Evolutionary conservation across 2,113 vertebrate genomes (phyloP).

Genomic region (Gambusia holbrooki): DNA sequence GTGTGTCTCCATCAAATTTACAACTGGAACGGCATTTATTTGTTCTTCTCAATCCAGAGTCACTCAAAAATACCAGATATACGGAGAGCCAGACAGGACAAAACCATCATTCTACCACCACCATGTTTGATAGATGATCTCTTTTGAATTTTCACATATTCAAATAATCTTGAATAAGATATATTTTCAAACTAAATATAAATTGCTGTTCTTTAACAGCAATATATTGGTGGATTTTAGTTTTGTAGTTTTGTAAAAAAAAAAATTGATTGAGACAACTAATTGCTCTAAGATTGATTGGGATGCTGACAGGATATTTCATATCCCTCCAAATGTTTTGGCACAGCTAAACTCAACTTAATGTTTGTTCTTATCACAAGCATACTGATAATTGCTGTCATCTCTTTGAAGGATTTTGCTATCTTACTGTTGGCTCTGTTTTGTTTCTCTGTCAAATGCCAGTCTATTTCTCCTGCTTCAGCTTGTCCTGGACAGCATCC

Average conservation of each 20-base stretch:
- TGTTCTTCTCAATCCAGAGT: too few relatives aligned
- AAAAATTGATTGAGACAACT: neutral
- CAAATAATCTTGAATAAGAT: neutral
- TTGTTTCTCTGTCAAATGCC: neutral
- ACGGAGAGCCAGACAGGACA: too few relatives aligned
- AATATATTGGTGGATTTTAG: neutral
- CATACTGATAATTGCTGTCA: neutral
- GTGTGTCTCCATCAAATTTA: too few relatives aligned
- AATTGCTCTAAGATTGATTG: too few relatives aligned
- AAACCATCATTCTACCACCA: too few relatives aligned
- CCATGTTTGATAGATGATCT: neutral
- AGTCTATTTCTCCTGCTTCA: neutral
- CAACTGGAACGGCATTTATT: too few relatives aligned
- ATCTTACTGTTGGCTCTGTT: neutral
- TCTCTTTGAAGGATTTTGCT: neutral
- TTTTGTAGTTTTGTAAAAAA: neutral
- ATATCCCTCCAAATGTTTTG: neutral
- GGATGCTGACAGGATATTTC: neutral
- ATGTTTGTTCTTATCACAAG: neutral
- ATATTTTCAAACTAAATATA: neutral
- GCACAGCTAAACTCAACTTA: neutral
- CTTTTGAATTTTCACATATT: neutral
- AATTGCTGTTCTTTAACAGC: neutral
- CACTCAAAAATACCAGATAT: too few relatives aligned
- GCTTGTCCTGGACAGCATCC: neutral